Percentiles rank a stretch among this genome's conserved stretches.
Conservation (phyloP, 2,113 vertebrate species). For the Reinhardtius hippoglossoides region DNA sequence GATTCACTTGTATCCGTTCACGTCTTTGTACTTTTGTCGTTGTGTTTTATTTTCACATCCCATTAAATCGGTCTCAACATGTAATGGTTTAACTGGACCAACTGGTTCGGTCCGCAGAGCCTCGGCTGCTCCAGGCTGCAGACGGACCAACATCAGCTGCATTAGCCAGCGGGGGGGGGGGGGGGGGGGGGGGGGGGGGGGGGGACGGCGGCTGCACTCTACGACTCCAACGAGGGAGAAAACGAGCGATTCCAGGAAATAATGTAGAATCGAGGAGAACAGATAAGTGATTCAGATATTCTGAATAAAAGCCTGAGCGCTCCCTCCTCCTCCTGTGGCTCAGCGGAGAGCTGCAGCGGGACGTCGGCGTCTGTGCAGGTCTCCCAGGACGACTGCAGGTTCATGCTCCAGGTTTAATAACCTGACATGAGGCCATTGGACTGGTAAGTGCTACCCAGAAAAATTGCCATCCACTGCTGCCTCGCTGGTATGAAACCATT, state of each 20-base stretch:
- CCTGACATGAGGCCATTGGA: conserved; percentile 25
- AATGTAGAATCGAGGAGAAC: neutral
- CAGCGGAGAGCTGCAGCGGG: conserved; percentile 1
- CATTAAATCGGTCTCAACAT: neutral
- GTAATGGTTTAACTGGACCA: neutral
- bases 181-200: too few relatives aligned
- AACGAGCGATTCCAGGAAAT: conserved; percentile 5
- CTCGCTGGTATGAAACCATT: conserved; percentile 49
- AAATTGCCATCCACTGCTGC: conserved; percentile 32
- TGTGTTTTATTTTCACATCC: neutral
- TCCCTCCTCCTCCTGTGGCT: neutral
- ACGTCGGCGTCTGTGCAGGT: conserved; percentile 1
- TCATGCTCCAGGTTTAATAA: conserved; percentile 26
- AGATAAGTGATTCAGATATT: conserved; percentile 16
- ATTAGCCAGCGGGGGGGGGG: neutral
- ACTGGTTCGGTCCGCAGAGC: conserved; percentile 5
- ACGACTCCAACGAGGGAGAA: conserved; percentile 28
- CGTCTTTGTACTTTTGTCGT: too few relatives aligned
- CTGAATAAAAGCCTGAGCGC: neutral
- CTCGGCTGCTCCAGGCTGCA: conserved; percentile 12
- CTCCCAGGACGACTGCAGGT: conserved; percentile 9
- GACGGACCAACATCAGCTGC: conserved; percentile 27
- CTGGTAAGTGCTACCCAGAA: conserved; percentile 37
- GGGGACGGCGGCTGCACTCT: neutral
- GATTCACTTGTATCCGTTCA: too few relatives aligned